Conservation (phyloP, 2,797 vertebrate species). For the Aldrovandia affinis region DNA sequence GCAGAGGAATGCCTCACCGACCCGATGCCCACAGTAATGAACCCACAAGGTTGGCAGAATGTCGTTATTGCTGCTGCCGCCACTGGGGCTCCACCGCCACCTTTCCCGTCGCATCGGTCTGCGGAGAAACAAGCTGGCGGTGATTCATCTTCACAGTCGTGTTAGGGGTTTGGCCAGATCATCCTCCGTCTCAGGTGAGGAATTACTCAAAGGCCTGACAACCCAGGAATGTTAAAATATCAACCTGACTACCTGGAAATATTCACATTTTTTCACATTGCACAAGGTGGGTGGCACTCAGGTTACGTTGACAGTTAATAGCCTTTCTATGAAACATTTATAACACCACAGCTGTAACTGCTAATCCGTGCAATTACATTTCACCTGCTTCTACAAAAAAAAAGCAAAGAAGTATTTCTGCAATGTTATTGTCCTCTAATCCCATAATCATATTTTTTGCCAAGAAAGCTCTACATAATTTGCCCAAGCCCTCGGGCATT, state of each 20-base stretch:
- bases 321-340: not conserved
- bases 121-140: not conserved
- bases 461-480: not conserved
- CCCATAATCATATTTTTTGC: not conserved
- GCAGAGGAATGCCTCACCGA: not conserved
- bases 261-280: too few species aligned
- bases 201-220: slow-evolving; percentile 7
- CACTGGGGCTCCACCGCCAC: not conserved
- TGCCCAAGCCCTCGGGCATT: not conserved
- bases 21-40: not conserved
- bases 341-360: not conserved
- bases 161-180: not conserved
- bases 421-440: not conserved
- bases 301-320: not conserved
- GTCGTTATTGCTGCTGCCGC: not conserved
- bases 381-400: not conserved
- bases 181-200: not conserved
- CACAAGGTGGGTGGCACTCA: not conserved
- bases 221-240: not conserved
- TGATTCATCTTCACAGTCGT: not conserved
- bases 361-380: not conserved
- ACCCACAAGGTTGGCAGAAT: not conserved
- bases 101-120: not conserved
- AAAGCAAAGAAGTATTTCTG: too few species aligned
- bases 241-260: not conserved